phyloP scores from a whole-genome alignment of 2,113 vertebrate species.

The Amphilophus citrinellus region DNA sequence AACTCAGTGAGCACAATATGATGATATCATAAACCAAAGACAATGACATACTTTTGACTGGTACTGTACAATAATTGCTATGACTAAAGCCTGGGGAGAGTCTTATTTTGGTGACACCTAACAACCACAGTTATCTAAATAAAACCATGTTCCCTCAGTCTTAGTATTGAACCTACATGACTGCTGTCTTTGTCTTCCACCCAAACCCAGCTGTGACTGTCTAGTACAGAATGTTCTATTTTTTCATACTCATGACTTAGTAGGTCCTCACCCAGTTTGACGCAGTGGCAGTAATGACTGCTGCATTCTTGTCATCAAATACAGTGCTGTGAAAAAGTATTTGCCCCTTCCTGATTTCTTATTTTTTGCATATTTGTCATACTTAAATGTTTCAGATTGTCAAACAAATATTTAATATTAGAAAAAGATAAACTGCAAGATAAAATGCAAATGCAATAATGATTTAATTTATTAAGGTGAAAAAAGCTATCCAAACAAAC shows the following conservation, averaged over 20 bases:
- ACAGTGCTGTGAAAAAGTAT: neutral
- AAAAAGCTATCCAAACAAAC: neutral
- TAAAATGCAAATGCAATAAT: neutral
- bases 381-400: neutral
- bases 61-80: neutral
- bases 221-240: conserved; percentile 15
- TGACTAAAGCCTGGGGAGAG: neutral
- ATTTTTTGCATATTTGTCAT: neutral
- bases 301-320: neutral
- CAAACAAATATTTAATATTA: neutral
- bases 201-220: neutral
- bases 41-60: neutral
- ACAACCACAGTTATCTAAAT: conserved; percentile 13
- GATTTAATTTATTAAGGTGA: neutral
- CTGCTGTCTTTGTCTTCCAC: neutral
- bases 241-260: neutral
- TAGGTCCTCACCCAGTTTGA: neutral
- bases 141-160: neutral
- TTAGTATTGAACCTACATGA: neutral
- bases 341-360: neutral
- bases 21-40: neutral
- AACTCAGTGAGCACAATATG: neutral
- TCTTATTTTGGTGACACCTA: neutral
- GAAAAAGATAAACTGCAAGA: neutral
- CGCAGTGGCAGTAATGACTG: rapidly evolving